Percentiles rank a stretch among this genome's conserved stretches.
Evolutionary conservation across 2,113 vertebrate species (phyloP).

Genomic region (Gasterosteus aculeatus): DNA sequence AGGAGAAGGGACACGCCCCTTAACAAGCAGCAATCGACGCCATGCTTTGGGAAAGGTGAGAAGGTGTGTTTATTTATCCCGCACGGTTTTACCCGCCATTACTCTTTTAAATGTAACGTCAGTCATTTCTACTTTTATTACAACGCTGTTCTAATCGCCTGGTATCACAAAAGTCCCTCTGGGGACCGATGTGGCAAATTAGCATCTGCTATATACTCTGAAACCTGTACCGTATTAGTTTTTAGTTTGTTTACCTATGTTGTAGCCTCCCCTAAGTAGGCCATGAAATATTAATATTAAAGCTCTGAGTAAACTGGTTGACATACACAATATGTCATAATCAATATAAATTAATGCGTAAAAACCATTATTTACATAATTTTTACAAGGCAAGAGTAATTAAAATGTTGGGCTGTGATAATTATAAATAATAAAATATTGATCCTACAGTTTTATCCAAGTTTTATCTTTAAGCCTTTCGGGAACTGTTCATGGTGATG

Average conservation of each 20-base stretch:
- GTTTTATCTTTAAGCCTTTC: not conserved
- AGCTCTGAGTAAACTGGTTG: not conserved
- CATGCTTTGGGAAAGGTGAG: conserved; percentile 74
- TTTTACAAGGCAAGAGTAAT: not conserved
- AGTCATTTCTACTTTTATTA: too few relatives aligned
- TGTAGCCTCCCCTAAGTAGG: not conserved
- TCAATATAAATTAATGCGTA: not conserved
- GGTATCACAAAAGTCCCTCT: too few relatives aligned
- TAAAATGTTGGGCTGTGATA: not conserved
- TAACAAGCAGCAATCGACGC: conserved; percentile 72
- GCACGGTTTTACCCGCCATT: not conserved
- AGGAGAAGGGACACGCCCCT: conserved; percentile 54
- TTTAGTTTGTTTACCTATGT: not conserved
- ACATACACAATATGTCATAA: not conserved
- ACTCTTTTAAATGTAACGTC: not conserved
- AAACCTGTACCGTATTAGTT: not conserved
- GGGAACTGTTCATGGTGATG: too few relatives aligned
- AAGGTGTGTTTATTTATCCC: not conserved
- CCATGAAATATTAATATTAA: not conserved
- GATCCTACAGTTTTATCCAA: not conserved
- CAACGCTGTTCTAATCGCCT: too few relatives aligned
- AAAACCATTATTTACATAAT: not conserved
- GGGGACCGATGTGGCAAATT: too few relatives aligned
- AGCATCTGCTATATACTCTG: not conserved
- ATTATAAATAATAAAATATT: not conserved